phyloP scores from a whole-genome alignment of 2,797 vertebrate genomes.

The Sebastes wilsoni region DNA sequence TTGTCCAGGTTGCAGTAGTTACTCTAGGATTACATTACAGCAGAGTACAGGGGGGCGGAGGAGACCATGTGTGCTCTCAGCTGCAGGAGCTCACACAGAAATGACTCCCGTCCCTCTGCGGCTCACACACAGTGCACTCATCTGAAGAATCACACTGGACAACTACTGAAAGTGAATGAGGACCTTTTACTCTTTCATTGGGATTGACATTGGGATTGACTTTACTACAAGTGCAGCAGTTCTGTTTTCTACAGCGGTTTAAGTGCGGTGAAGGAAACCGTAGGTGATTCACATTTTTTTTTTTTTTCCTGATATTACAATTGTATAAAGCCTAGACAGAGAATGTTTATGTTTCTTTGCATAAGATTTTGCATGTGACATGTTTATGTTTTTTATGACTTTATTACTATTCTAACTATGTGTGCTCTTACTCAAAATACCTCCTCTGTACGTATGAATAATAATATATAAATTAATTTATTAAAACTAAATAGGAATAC shows the following conservation, averaged over 20 bases:
- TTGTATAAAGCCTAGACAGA: neutral
- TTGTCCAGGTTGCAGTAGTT: conserved; percentile 26
- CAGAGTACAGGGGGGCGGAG: conserved; percentile 53
- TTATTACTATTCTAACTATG: neutral
- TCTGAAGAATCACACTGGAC: conserved; percentile 33
- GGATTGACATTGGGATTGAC: conserved; percentile 1
- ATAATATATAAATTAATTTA: neutral
- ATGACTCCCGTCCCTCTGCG: conserved; percentile 50
- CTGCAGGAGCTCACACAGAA: conserved; percentile 37
- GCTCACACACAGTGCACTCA: conserved; percentile 45
- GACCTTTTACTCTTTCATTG: conserved; percentile 8
- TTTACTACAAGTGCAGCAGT: neutral
- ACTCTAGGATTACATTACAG: conserved; percentile 42
- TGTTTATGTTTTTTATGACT: neutral
- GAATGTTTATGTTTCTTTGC: neutral
- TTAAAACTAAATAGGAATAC: neutral
- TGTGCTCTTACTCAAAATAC: neutral
- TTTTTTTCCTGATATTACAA: neutral
- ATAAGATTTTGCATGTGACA: neutral
- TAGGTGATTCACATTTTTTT: neutral
- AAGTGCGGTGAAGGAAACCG: conserved; percentile 28
- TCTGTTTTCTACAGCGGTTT: neutral
- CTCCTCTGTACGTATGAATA: neutral
- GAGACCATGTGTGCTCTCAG: conserved; percentile 40
- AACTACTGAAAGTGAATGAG: conserved; percentile 30